Base-by-base conservation (phyloP, 2,113 vertebrate species). In the Arothron firmamentum region DNA sequence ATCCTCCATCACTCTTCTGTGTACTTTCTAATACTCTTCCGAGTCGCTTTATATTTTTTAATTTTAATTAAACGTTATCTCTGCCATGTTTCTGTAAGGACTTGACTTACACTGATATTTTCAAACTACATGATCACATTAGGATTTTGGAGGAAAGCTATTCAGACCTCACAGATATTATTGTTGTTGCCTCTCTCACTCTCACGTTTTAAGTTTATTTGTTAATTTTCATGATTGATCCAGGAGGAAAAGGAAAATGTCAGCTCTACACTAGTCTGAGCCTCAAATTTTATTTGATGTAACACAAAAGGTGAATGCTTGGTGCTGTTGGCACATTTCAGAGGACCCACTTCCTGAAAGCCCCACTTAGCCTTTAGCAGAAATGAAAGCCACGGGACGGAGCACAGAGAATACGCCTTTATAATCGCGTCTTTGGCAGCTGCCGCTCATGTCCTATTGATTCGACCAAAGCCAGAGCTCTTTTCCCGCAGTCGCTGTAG, bases 371-470 rank as follows among this genome's bases (percentile, higher is more conserved):
- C 74, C 55, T 48, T 19, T 6, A 38, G 59, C 38, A 18, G 47
- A 54, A 56, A 3, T 4, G 2, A 50, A 65, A 55, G 16, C n/a
- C 11, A 13, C 10, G 5, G 31, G 18, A 38, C 54, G 12, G 20
- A 59, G 50, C 8, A 34, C 0, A 10, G 21, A 61, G 49, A 66
- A 54, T 49, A 12, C 1, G 4, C 55, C 52, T 64, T 52, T 64
- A 61, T 61, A 19, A 57, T 46, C 14, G 3, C 16, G 31, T 67
- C 18, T 75, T 61, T 52, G 54, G 45, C 54, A 74, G 57, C 61
- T 64, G 55, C 43, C 12, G 1, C 57, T 68, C 52, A n/a, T 9
- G 17, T 72, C 45, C 50, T 63, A 38, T 67, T 56, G 53, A 62
- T 78, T 59, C 25, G 43, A 42, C 31, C 23, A 67, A 57, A 63